Evolutionary conservation across 2,113 vertebrate genomes (phyloP).

Genomic region (Micromys minutus): DNA sequence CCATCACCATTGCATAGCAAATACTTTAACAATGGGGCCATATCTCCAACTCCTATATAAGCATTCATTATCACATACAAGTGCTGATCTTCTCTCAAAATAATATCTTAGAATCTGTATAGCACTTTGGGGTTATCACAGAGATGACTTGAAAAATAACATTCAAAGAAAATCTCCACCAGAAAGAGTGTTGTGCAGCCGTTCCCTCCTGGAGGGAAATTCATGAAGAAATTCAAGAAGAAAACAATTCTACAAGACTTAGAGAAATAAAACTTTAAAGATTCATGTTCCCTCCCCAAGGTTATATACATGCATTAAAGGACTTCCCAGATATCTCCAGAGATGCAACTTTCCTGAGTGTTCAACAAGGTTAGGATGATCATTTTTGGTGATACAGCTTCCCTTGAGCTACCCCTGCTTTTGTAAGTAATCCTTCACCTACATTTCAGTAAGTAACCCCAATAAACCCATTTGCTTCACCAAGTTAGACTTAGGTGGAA

Average conservation of each 20-base stretch:
- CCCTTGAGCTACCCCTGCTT: neutral
- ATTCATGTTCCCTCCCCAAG: too few relatives aligned
- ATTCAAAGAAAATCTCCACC: neutral
- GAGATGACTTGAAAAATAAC: neutral
- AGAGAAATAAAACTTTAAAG: neutral
- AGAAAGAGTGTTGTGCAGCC: neutral
- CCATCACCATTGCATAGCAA: neutral
- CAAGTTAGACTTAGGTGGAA: neutral
- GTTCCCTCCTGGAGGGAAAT: neutral
- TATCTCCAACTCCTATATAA: neutral
- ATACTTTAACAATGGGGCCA: neutral
- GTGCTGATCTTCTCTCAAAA: neutral
- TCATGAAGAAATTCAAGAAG: too few relatives aligned
- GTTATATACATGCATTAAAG: neutral
- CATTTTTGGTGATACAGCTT: neutral
- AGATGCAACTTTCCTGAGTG: neutral
- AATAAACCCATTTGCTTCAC: neutral
- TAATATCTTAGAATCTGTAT: constrained; percentile 36
- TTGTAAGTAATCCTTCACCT: too few relatives aligned
- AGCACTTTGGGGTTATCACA: constrained; percentile 29
- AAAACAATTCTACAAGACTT: neutral
- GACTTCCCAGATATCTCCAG: neutral
- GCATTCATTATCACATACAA: neutral
- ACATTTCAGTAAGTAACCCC: neutral
- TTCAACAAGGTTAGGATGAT: neutral